Base-by-base conservation (phyloP, 2,888 invertebrate genomes). In the Cataglyphis altisquamis region DNA sequence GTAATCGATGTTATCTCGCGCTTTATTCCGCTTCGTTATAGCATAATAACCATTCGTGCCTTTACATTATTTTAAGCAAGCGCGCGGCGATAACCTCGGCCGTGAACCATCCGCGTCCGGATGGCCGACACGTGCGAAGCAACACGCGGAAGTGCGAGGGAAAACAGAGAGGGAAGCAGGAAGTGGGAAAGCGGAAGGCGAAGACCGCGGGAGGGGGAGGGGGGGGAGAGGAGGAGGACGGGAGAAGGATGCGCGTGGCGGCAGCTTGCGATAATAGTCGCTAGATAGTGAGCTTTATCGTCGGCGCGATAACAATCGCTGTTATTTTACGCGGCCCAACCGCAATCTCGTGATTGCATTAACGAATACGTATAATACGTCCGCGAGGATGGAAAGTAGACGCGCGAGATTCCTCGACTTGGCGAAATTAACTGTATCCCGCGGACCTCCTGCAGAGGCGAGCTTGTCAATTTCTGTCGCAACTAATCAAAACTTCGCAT, bases 401-500 rank as follows among this genome's bases (percentile, higher is more conserved):
- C 83, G 88, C 25, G 25, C 25, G 25, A 89, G 88, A 41, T 89
- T 88, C 91, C 89, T 18, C 87, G 88, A 92, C 88, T 92, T 89
- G 84, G 84, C 77, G 84, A 88, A 91, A 91, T 91, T 91, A 92
- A 82, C 86, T 86, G 85, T 86, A 89, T 64, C 86, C 86, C 85
- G 83, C 87, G 84, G 84, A 85, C 57, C 57, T 86, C 62, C 74
- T 57, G 73, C 25, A 1, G 67, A 77, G 25, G 25, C 81, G 62
- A 64, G 72, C 83, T 67, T 78, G 90, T 91, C 90, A 92, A 91
- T 90, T 92, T 90, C 90, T 85, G 88, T 78, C 84, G 89, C 89
- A 91, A 91, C 92, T 91, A 92, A 92, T 92, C 91, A 92, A 91
- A 92, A 92, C 92, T 92, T 92, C 89, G 86, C 64, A 36, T 83